phyloP scores from a whole-genome alignment of 1,140 invertebrate species.

The Chrysomallon squamiferum region DNA sequence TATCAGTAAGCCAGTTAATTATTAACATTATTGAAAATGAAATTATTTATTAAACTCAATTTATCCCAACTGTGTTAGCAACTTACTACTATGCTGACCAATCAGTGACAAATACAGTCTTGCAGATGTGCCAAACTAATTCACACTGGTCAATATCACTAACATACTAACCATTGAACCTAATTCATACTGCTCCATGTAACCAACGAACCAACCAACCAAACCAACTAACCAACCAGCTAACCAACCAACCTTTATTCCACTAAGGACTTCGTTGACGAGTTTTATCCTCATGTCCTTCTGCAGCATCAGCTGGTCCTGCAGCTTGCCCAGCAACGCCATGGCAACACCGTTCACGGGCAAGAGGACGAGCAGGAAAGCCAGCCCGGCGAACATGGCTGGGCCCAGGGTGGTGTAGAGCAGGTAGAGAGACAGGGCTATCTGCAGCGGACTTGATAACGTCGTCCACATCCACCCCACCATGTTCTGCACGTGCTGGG shows the following conservation, averaged over 20 bases:
- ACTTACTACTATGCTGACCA: too few relatives aligned
- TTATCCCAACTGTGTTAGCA: too few relatives aligned
- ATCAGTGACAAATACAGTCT: too few relatives aligned
- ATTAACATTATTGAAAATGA: too few relatives aligned
- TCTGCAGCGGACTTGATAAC: slow-evolving; percentile 94
- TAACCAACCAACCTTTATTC: slow-evolving; percentile 54
- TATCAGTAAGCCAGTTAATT: too few relatives aligned
- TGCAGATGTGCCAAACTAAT: too few relatives aligned
- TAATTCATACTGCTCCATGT: too few relatives aligned
- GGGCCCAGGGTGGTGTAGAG: slow-evolving; percentile 77
- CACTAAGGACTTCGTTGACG: slow-evolving; percentile 60
- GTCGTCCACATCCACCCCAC: slow-evolving; percentile 86
- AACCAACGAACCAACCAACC: too few relatives aligned
- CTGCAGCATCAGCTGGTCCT: slow-evolving; percentile 61
- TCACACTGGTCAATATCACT: too few relatives aligned
- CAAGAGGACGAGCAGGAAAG: slow-evolving; percentile 60
- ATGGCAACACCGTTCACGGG: slow-evolving; percentile 84
- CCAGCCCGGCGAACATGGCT: slow-evolving; percentile 58
- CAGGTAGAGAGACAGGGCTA: slow-evolving; percentile 83
- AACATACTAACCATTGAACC: too few relatives aligned
- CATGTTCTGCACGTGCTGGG: slow-evolving; percentile 60
- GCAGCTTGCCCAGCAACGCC: slow-evolving; percentile 72
- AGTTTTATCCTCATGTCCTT: slow-evolving; percentile 67
- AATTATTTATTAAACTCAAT: too few relatives aligned
- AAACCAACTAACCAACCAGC: too few relatives aligned